Evolutionary conservation across 2,888 invertebrate genomes (phyloP), one percentile per base, ranked within the genome.

Genomic region (Unio delphinus): DNA sequence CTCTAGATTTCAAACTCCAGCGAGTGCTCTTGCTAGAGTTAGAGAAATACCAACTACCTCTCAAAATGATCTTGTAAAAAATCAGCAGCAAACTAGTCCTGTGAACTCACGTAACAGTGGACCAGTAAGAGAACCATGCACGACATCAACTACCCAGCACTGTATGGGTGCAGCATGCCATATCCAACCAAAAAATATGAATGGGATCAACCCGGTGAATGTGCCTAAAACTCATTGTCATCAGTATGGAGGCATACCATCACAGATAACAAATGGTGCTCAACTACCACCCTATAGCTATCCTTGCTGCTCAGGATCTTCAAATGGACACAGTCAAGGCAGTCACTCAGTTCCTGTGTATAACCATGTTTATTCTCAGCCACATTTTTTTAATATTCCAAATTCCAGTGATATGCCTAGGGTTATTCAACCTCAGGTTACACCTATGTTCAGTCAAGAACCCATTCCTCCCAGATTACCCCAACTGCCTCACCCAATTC

Each of bases 391-490:
- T 45, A 11, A 45, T 45, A 15, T 45, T 45, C 67, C 69, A 23
- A 71, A 67, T 64, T 68, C 67, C 17, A 67, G 64, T 54, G 69
- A 69, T 17, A 34, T 26, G 17, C 55, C 58, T 15, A 65, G 73
- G n/a, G 65, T 55, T 61, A 67, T 57, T 23, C 30, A 55, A 23
- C 63, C 60, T 11, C 66, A 56, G 26, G 66, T 55, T 55, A 68
- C 69, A 65, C 71, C 65, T 17, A 57, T 65, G 54, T 73, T 72
- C 55, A 74, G 59, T 55, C 68, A 68, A 58, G 76, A 74, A 63
- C 72, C 73, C 1, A 63, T 55, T 59, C 75, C 67, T 8, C 67
- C 74, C n/a, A 74, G 74, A 68, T 28, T 69, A 45, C 55, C 23
- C 45, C 72, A 65, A 15, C 67, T 69, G 3, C 45, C 45, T 45